Evolutionary conservation across 37 sponge, comb jelly and placozoan genomes (phyloP).

Genomic region (Tethya wilhelma): DNA sequence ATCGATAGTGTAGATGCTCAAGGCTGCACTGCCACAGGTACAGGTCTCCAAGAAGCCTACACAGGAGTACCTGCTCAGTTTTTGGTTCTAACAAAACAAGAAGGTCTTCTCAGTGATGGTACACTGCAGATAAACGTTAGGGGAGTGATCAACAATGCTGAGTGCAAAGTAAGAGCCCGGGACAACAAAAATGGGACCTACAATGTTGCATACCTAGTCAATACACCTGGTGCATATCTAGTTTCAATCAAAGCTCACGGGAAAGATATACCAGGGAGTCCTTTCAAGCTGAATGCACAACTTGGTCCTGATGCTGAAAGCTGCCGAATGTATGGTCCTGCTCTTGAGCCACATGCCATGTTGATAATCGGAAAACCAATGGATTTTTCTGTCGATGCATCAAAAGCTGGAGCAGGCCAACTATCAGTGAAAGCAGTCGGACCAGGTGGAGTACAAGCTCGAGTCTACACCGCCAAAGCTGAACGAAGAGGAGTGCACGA

Average conservation of each 20-base stretch:
- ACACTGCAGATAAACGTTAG: conserved; percentile 44
- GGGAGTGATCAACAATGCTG: conserved; percentile 44
- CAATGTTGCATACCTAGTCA: conserved; percentile 71
- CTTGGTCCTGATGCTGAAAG: conserved; percentile 59
- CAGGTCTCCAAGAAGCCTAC: conserved; percentile 62
- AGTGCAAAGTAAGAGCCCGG: conserved; percentile 55
- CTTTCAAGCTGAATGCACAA: conserved; percentile 63
- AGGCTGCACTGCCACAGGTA: conserved; percentile 63
- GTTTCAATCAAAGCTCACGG: conserved; percentile 45
- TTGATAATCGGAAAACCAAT: conserved; percentile 83
- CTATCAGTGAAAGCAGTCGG: conserved; percentile 68
- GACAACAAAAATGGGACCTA: conserved; percentile 85
- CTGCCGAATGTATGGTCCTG: conserved; percentile 62
- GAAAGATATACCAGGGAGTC: conserved; percentile 77
- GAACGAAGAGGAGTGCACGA: conserved; percentile 50
- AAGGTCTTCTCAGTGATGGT: conserved; percentile 58
- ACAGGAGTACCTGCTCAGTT: conserved; percentile 71
- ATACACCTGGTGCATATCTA: conserved; percentile 65
- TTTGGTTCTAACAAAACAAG: conserved; percentile 42
- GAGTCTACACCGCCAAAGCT: conserved; percentile 60
- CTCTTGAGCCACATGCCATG: conserved; percentile 38
- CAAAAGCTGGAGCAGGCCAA: conserved; percentile 75
- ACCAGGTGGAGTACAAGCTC: conserved; percentile 60
- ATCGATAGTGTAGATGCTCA: conserved; percentile 16
- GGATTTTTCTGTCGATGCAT: conserved; percentile 79